Percentiles rank a stretch among this genome's conserved stretches.
phyloP scores from a whole-genome alignment of 2,888 invertebrate genomes.

The Drosophila neonasuta region DNA sequence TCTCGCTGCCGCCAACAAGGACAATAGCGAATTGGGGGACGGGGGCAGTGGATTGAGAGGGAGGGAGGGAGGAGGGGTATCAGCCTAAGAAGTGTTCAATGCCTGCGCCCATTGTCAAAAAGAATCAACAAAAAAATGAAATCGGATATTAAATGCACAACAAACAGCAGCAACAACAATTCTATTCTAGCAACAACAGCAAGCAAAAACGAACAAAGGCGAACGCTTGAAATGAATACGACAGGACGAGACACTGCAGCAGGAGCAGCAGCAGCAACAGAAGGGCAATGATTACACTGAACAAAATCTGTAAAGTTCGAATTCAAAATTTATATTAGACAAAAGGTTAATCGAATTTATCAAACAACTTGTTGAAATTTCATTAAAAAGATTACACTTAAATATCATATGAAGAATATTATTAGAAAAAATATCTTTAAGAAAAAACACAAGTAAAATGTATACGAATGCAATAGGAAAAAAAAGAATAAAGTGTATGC shows the following conservation, averaged over 20 bases:
- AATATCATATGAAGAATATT: no score
- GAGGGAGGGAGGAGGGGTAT: slow-evolving; percentile 1
- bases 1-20: slow-evolving; percentile 39
- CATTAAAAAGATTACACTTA: no score
- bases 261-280: slow-evolving; percentile 13
- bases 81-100: slow-evolving; percentile 52
- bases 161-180: slow-evolving; percentile 56
- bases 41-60: not conserved
- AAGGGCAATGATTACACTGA: slow-evolving; percentile 26
- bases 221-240: slow-evolving; percentile 54
- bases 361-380: no score
- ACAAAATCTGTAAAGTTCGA: no score
- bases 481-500: no score
- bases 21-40: slow-evolving; percentile 30
- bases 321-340: not conserved
- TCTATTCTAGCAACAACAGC: not conserved
- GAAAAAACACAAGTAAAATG: no score
- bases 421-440: no score
- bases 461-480: no score
- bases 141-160: slow-evolving; percentile 76
- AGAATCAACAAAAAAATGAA: slow-evolving; percentile 73
- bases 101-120: slow-evolving; percentile 73
- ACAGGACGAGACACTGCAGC: slow-evolving; percentile 34
- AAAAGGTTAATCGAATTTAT: slow-evolving; percentile 2
- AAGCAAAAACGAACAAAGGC: slow-evolving; percentile 49